These are phyloP conservation scores for Thymelicus acteon DNA, from an alignment of 2,888 invertebrate species.

Conservation along the genomic window DNA sequence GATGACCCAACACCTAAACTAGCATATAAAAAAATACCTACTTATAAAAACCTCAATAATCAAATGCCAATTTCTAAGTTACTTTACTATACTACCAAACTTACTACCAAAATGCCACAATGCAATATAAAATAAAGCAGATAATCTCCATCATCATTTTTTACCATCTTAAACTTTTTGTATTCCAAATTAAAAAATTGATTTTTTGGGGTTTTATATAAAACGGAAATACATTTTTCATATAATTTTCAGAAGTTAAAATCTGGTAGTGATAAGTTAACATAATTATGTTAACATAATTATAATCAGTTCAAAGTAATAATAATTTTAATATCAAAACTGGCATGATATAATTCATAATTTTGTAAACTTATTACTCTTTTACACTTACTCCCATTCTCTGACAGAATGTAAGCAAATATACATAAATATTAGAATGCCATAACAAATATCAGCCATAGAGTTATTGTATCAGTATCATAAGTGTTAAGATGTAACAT, in stretches of 20 bases:
- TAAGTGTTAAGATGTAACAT: constrained; percentile 1
- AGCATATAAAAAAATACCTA: neutral
- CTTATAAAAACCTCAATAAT: neutral
- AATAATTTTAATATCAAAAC: no score
- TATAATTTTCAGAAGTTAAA: no score
- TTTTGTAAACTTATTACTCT: no score
- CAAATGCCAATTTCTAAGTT: neutral
- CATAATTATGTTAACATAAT: no score
- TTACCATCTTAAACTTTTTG: neutral
- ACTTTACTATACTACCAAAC: constrained; percentile 1
- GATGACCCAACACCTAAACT: neutral
- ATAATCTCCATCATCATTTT: neutral
- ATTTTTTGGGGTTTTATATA: no score
- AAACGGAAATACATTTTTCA: no score
- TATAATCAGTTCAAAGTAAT: no score
- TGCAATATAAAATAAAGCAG: constrained; percentile 3
- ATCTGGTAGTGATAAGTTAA: no score
- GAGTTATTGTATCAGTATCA: neutral
- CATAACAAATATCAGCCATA: constrained; percentile 11
- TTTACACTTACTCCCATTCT: no score
- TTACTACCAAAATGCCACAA: neutral
- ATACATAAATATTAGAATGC: neutral
- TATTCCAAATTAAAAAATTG: no score
- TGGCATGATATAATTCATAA: no score
- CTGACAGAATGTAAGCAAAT: no score